Evolutionary conservation across 2,113 vertebrate genomes (phyloP).

Genomic region (Pelmatolapia mariae): DNA sequence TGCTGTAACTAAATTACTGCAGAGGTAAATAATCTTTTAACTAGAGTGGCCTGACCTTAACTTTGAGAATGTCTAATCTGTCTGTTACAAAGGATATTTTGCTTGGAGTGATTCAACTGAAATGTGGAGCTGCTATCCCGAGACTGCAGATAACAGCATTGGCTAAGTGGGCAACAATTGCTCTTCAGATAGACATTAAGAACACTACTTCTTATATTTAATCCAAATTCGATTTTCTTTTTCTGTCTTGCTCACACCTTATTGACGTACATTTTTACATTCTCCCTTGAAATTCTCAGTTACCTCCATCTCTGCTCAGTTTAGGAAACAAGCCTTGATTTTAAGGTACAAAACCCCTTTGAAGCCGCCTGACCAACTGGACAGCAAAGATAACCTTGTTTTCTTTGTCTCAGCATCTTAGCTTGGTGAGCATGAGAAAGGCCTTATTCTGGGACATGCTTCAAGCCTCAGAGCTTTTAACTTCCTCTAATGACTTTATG

Average conservation of each 20-base stretch:
- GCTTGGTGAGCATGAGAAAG: background rate
- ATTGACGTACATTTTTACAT: background rate
- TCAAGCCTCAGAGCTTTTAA: background rate
- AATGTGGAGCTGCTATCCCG: background rate
- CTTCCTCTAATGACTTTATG: conserved; percentile 2
- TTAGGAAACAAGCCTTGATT: background rate
- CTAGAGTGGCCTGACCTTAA: background rate
- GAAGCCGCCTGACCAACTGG: background rate
- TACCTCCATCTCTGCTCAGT: background rate
- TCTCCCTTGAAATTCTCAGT: background rate
- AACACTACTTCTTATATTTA: background rate
- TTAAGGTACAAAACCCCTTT: background rate
- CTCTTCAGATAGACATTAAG: background rate
- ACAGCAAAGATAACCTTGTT: conserved; percentile 8
- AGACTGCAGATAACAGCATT: background rate
- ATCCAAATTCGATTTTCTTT: background rate
- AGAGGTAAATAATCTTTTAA: background rate
- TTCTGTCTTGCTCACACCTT: background rate
- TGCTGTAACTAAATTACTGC: background rate
- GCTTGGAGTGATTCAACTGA: background rate
- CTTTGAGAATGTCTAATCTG: fast-evolving
- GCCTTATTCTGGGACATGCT: background rate
- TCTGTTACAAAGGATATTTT: background rate
- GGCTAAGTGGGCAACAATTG: background rate
- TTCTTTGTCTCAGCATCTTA: background rate